Conservation (phyloP, 1,140 invertebrate genomes). For the Tenebrio molitor region DNA sequence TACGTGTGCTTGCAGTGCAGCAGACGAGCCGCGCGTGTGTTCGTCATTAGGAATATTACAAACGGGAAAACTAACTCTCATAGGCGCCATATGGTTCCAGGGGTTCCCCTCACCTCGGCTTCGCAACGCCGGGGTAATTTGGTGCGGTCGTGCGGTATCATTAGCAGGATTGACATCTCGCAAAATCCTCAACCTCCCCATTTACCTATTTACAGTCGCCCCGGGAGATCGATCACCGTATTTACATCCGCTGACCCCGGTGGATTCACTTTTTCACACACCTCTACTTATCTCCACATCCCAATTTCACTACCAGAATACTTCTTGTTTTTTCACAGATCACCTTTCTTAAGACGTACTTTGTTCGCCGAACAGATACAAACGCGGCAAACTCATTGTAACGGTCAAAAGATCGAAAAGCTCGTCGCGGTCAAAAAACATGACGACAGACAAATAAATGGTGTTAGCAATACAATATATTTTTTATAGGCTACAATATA, state of each 20-base stretch:
- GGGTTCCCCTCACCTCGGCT: conserved; percentile 44
- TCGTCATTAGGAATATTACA: conserved; percentile 67
- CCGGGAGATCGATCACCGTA: conserved; percentile 31
- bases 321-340: no score
- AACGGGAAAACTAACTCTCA: conserved; percentile 65
- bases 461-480: conserved; percentile 53
- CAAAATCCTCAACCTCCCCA: conserved; percentile 55
- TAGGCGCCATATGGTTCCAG: conserved; percentile 63
- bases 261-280: conserved; percentile 2
- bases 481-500: conserved; percentile 60
- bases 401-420: conserved; percentile 49
- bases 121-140: conserved; percentile 61
- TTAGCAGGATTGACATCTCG: conserved; percentile 67
- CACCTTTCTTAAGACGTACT: conserved; percentile 3
- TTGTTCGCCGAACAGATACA: not conserved
- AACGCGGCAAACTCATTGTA: conserved; percentile 33
- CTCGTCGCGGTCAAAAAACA: conserved; percentile 52
- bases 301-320: conserved; percentile 13
- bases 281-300: no score
- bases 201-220: conserved; percentile 53
- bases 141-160: conserved; percentile 65
- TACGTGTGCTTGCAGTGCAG: conserved; percentile 54
- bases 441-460: conserved; percentile 54
- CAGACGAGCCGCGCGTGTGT: conserved; percentile 60
- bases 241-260: conserved; percentile 33